Conservation (phyloP, 2,797 vertebrate species). For the Cossypha heuglini region DNA sequence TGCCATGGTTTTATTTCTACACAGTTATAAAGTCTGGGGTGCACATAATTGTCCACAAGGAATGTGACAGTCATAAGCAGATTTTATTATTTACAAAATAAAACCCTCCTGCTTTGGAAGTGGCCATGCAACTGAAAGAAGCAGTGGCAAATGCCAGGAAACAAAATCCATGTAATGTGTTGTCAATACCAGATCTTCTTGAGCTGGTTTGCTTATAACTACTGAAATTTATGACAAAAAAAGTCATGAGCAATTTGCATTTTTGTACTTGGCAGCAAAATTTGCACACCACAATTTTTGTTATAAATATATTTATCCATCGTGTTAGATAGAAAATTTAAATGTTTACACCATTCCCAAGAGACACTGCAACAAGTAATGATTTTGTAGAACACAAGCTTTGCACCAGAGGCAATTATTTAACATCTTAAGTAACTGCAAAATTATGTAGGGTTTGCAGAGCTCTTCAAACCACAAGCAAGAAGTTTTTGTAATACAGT, state of each 20-base stretch:
- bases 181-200: not conserved
- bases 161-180: not conserved
- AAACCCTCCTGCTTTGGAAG: not conserved
- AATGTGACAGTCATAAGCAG: not conserved
- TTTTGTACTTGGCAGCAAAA: not conserved
- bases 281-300: not conserved
- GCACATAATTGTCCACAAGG: not conserved
- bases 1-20: not conserved
- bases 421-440: not conserved
- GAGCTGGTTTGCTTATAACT: not conserved
- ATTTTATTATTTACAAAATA: not conserved
- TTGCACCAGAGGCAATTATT: slow-evolving; percentile 5
- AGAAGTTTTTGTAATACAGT: not conserved
- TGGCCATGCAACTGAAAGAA: not conserved
- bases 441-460: not conserved
- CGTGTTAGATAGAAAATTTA: not conserved
- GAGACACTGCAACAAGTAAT: not conserved
- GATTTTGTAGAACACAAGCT: not conserved
- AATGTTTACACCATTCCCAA: not conserved
- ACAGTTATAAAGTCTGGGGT: not conserved
- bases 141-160: not conserved
- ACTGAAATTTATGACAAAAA: not conserved
- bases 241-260: not conserved
- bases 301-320: not conserved
- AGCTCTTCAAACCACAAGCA: not conserved